Evolutionary conservation across 2,888 invertebrate genomes (phyloP).

Genomic region (Cistogaster globosa): DNA sequence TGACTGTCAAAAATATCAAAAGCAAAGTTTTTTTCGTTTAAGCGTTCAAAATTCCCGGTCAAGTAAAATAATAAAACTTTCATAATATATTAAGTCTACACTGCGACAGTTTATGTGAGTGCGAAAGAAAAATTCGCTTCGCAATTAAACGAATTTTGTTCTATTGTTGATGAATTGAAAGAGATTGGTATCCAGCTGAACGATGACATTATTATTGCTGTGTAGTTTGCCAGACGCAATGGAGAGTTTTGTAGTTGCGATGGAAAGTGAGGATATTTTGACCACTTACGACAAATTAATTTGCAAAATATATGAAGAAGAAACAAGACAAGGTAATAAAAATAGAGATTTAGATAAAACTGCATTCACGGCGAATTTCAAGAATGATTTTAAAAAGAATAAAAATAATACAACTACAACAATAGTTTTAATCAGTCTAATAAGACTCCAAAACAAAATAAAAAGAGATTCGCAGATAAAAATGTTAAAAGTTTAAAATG

Average conservation of each 20-base stretch:
- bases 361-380: constrained; percentile 14
- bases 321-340: constrained; percentile 23
- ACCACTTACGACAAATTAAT: constrained; percentile 40
- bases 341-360: not conserved
- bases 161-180: constrained; percentile 54
- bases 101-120: too few species aligned
- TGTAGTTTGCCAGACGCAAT: constrained; percentile 60
- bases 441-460: not conserved
- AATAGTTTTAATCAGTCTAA: not conserved
- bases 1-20: too few species aligned
- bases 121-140: constrained; percentile 9
- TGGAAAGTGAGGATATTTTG: constrained; percentile 61
- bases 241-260: constrained; percentile 59
- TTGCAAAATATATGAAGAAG: constrained; percentile 46
- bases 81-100: too few species aligned
- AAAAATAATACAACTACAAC: not conserved
- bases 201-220: constrained; percentile 63
- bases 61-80: too few species aligned
- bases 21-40: not conserved
- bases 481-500: constrained; percentile 24
- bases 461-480: constrained; percentile 2
- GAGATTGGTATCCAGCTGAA: constrained; percentile 47
- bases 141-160: constrained; percentile 55
- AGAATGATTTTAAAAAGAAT: constrained; percentile 4
- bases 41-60: not conserved